Percentiles rank a stretch among this genome's conserved stretches.
phyloP scores from a whole-genome alignment of 2,113 vertebrate species.

The Eira barbara region DNA sequence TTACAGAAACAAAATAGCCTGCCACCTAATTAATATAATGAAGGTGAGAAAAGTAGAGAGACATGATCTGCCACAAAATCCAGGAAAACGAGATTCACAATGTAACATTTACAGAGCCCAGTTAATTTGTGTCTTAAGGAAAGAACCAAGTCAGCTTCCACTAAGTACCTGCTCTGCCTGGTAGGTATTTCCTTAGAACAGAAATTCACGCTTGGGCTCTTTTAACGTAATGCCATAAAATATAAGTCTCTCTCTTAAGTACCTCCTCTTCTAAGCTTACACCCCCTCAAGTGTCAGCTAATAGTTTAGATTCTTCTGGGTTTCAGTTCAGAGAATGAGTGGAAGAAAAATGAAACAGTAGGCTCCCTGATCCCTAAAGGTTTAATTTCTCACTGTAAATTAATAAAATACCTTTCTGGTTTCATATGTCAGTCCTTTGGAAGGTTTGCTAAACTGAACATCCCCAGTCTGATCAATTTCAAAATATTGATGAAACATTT shows the following conservation, averaged over 20 bases:
- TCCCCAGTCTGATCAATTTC: not conserved
- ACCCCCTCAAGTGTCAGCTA: not conserved
- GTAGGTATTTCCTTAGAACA: not conserved
- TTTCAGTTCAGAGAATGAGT: not conserved
- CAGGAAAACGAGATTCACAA: not conserved
- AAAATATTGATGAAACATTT: constrained; percentile 15
- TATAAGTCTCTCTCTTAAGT: not conserved
- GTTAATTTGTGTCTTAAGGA: not conserved
- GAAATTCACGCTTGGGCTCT: not conserved
- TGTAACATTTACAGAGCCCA: not conserved
- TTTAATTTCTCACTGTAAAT: constrained; percentile 29
- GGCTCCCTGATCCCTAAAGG: not conserved
- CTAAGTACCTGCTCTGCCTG: not conserved
- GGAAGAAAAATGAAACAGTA: not conserved
- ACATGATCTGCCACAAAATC: not conserved
- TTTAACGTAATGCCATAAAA: not conserved
- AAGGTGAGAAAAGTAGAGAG: not conserved
- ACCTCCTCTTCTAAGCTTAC: not conserved
- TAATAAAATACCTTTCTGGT: constrained; percentile 1
- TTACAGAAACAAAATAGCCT: not conserved
- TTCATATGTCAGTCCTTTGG: not conserved
- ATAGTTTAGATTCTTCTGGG: not conserved
- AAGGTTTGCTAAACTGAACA: not conserved
- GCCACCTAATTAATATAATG: not conserved
- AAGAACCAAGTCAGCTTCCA: not conserved